Conservation (phyloP, 2,113 vertebrate genomes). For the Labrus mixtus region DNA sequence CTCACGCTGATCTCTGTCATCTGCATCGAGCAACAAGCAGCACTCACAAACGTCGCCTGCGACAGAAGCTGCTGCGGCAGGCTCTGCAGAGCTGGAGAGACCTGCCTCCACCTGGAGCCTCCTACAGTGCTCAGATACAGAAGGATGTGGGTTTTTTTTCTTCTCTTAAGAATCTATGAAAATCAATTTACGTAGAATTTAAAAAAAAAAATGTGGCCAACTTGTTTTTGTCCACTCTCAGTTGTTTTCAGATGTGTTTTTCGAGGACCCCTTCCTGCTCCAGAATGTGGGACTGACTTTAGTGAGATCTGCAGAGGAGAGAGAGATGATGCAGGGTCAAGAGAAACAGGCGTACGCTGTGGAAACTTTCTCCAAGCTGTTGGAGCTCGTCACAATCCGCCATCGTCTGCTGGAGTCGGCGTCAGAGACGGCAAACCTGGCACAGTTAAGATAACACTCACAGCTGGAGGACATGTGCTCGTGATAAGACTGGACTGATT, state of each 20-base stretch:
- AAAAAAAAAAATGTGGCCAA: neutral
- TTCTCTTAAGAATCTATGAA: neutral
- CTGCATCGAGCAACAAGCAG: constrained; percentile 58
- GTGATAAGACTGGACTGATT: no score
- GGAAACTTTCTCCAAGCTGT: constrained; percentile 78
- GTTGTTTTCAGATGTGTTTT: constrained; percentile 81
- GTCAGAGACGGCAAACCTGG: constrained; percentile 70
- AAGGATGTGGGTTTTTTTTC: constrained; percentile 73
- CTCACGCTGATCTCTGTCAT: constrained; percentile 77
- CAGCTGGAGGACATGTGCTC: neutral
- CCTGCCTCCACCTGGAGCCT: constrained; percentile 60
- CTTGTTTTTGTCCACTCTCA: constrained; percentile 46
- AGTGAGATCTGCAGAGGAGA: constrained; percentile 53
- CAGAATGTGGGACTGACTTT: constrained; percentile 54
- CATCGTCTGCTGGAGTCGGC: constrained; percentile 77
- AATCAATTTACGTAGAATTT: neutral
- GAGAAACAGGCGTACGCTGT: constrained; percentile 68
- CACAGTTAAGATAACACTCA: constrained; percentile 63
- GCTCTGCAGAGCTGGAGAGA: constrained; percentile 74
- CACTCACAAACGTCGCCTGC: constrained; percentile 62
- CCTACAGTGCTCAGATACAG: constrained; percentile 78
- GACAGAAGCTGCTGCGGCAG: constrained; percentile 72
- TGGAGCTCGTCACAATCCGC: constrained; percentile 80
- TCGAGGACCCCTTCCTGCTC: constrained; percentile 69
- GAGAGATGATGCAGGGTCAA: constrained; percentile 59